Percentiles rank a stretch among this genome's conserved stretches.
Conservation (phyloP, 2,888 invertebrate genomes). For the Cyclophora albipunctata region DNA sequence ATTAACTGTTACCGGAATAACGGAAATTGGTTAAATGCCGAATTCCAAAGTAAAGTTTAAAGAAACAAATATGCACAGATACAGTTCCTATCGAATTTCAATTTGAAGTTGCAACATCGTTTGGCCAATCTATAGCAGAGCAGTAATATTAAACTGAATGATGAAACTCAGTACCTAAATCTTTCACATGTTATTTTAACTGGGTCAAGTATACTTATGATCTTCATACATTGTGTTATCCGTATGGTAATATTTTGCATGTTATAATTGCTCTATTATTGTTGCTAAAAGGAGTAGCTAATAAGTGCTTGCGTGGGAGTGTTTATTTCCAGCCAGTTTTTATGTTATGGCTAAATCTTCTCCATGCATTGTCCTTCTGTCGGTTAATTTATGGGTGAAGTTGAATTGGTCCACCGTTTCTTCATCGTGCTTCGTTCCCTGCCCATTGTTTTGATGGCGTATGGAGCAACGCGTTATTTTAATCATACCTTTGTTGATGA, state of each 20-base stretch:
- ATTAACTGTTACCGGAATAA: not conserved
- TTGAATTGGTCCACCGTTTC: constrained; percentile 36
- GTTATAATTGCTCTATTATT: constrained; percentile 22
- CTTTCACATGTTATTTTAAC: constrained; percentile 16
- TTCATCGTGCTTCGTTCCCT: constrained; percentile 26
- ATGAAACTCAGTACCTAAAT: constrained; percentile 14
- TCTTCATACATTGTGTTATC: constrained; percentile 19
- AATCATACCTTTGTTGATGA: constrained; percentile 24
- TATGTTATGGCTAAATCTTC: constrained; percentile 18
- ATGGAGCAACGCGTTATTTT: constrained; percentile 44
- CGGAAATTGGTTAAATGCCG: not conserved
- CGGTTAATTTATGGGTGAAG: constrained; percentile 42
- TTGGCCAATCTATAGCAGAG: not conserved
- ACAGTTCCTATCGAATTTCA: not conserved
- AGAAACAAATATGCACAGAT: not conserved
- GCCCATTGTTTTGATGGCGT: constrained; percentile 38
- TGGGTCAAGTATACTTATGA: constrained; percentile 25
- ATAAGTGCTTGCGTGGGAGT: constrained; percentile 25
- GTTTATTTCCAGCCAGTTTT: constrained; percentile 18
- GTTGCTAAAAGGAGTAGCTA: constrained; percentile 9
- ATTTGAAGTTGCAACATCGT: not conserved
- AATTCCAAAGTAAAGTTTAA: no score
- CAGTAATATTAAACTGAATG: not conserved
- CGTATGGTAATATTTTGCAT: constrained; percentile 2
- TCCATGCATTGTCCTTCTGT: constrained; percentile 28